Evolutionary conservation across 2,888 invertebrate genomes (phyloP), one percentile per base, ranked within the genome.

Genomic region (Heterodera filipjevi): DNA sequence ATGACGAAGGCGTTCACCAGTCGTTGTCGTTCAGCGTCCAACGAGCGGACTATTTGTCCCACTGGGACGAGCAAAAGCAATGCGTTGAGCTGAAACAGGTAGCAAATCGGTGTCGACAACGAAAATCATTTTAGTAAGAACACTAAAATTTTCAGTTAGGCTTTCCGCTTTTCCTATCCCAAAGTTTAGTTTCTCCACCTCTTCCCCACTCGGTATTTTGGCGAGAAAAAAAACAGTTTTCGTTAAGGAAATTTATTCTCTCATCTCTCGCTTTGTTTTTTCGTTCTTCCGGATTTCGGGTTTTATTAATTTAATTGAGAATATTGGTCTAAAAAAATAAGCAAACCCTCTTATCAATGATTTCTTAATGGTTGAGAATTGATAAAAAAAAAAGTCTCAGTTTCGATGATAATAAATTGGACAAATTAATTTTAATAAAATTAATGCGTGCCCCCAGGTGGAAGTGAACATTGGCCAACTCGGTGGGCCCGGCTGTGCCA

Each of bases 41-140:
- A 79, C 82, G 88, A 27, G 84, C 86, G 1, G 88, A 88, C 80
- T 88, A 88, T 80, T 87, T 88, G 87, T 84, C 84, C 76, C 83
- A 84, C 74, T 75, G 75, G 75, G 82, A 85, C 80, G 80, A 79
- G 14, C 81, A 81, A 64, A 78, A 81, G 10, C 73, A 77, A 1
- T 66, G 78, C n/a, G 83, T 84, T 70, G 71, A 79, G 16, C 78
- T 87, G 39, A 87, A 86, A 77, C 87, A 87, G 82, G 86, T 86
- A 8, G 27, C 30, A 3, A 33, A 64, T 27, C n/a, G 35, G 0
- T 2, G 19, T 66, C 22, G 10, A 59, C 27, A 5, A 59, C 5
- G 1, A 22, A 8, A 59, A 0, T 19, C 19, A 49, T 59, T 27
- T 27, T 59, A 2, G 8, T n/a, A 6, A 22, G 1, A 27, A n/a